A percentile compares a stretch with the other conserved stretches of the same genome.
phyloP scores from a whole-genome alignment of 2,797 vertebrate genomes.

The Sarcoramphus papa region DNA sequence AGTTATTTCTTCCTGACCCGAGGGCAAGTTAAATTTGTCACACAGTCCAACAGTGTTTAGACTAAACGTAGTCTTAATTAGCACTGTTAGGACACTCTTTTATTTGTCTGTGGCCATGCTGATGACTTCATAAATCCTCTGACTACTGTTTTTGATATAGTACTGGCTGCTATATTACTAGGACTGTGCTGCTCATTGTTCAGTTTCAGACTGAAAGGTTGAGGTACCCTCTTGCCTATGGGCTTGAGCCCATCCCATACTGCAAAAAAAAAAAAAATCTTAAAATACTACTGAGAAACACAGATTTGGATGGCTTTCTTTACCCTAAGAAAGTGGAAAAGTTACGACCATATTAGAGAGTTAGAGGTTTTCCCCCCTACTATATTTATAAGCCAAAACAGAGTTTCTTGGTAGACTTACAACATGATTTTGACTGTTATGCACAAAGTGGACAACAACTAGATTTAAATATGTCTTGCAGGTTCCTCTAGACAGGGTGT shows the following conservation, averaged over 20 bases:
- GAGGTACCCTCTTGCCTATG: neutral
- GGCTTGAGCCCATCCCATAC: neutral
- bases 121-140: neutral
- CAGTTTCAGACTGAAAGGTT: neutral
- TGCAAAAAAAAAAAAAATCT: fast-evolving
- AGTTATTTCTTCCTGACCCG: neutral
- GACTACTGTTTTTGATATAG: neutral
- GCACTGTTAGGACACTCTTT: neutral
- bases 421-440: neutral
- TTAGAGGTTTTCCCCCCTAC: neutral
- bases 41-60: neutral
- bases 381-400: neutral
- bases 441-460: neutral
- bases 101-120: neutral
- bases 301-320: neutral
- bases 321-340: neutral
- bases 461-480: neutral
- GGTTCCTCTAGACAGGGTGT: neutral
- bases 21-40: neutral
- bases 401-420: neutral
- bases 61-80: neutral
- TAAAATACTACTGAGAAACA: neutral
- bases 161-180: neutral
- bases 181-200: neutral
- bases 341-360: neutral